These are phyloP conservation scores for Tyrannus savana DNA, from an alignment of 2,113 vertebrate species.

Conservation along the genomic window DNA sequence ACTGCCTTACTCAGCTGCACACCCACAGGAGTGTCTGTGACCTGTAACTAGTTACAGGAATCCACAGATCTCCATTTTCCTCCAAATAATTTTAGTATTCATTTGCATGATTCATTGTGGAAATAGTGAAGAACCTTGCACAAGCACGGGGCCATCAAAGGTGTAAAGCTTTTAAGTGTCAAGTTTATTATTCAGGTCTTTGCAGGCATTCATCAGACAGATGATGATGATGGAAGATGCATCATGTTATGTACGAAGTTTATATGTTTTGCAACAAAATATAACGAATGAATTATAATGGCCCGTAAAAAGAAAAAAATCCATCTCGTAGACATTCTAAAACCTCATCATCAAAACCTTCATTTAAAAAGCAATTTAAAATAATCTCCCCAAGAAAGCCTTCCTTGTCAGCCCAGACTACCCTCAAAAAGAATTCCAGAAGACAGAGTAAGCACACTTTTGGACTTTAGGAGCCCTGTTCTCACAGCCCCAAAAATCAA, in stretches of 20 bases:
- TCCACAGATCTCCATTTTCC: background rate
- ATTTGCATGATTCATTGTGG: background rate
- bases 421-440: background rate
- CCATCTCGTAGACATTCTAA: background rate
- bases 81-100: background rate
- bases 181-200: background rate
- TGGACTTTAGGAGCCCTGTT: background rate
- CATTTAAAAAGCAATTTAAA: background rate
- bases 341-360: background rate
- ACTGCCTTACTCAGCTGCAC: background rate
- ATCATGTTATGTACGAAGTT: background rate
- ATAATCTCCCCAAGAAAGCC: background rate
- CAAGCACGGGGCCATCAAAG: background rate
- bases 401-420: background rate
- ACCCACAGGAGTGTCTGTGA: background rate
- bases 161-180: background rate
- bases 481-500: background rate
- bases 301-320: background rate
- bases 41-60: background rate
- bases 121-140: background rate
- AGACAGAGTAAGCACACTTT: background rate
- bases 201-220: background rate
- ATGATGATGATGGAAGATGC: background rate
- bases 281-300: background rate
- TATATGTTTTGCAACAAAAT: background rate